phyloP scores from a whole-genome alignment of 2,113 vertebrate genomes.

The Zosterops hypoxanthus region DNA sequence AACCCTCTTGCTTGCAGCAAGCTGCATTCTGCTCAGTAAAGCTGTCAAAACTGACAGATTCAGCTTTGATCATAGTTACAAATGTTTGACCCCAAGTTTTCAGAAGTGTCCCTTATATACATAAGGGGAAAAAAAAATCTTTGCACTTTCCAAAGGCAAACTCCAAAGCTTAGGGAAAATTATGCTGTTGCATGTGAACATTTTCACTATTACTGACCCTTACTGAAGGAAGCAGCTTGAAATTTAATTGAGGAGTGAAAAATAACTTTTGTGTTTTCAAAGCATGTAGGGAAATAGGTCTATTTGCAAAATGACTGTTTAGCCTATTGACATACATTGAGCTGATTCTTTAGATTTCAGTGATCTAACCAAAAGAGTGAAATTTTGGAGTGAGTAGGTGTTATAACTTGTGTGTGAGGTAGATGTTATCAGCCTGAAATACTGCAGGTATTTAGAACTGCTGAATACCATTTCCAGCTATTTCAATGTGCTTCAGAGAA shows the following conservation, averaged over 20 bases:
- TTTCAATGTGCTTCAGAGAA: background rate
- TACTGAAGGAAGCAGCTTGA: background rate
- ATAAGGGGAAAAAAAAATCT: background rate
- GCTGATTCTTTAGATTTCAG: background rate
- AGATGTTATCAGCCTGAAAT: background rate
- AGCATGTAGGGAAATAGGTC: background rate
- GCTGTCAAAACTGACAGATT: background rate
- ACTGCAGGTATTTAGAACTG: background rate
- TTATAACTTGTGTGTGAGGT: background rate
- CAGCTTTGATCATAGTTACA: background rate
- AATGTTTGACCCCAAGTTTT: background rate
- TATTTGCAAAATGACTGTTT: background rate
- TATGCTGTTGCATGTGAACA: accelerated
- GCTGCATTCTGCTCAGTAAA: background rate
- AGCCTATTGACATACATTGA: background rate
- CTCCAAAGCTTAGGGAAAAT: background rate
- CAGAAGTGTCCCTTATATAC: background rate
- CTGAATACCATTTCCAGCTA: background rate
- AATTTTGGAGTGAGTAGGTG: background rate
- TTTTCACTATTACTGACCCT: background rate
- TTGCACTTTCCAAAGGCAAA: background rate
- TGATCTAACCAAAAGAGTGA: background rate
- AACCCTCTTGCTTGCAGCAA: background rate
- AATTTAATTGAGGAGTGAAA: background rate
- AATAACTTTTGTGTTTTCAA: background rate